Evolutionary conservation across 2,113 vertebrate species (phyloP), one percentile per base, ranked within the genome.

Genomic region (Mohoua ochrocephala): DNA sequence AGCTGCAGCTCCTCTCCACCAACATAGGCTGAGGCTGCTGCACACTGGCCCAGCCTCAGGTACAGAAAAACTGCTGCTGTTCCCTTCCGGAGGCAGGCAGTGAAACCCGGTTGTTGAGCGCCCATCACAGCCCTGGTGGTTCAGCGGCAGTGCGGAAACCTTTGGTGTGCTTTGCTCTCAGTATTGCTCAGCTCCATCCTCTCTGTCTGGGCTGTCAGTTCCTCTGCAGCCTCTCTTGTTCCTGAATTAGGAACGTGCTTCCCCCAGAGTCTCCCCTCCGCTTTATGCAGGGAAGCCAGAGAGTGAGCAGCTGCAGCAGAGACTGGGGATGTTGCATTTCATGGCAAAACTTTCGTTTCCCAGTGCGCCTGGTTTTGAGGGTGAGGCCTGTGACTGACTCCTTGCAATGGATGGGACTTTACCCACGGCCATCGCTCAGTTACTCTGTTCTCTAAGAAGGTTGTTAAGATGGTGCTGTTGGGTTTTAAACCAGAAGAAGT

Each of bases 91-190:
- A 39, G 27, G 39, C 17, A 31, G 54, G 42, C 30, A 42, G 67
- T 11, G 52, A 74, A 59, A 35, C 5, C 2, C 0, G 0, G 27
- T 0, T 0, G 27, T 17, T 64, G 37, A 28, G 67, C 0, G 0
- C 33, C 35, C 1, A 1, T 28, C 49, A 8, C 35, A 7, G 42
- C 15, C 47, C 18, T 0, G 0, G 47, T 45, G 50, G 76, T 71
- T 42, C 54, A 63, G 61, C 7, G 5, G 28, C 33, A 13, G 49
- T 0, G 0, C 6, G 2, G 60, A 53, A 90, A 41, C 27, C 70
- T 57, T 39, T 31, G 69, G 11, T 57, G 37, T 37, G 9, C 3
- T 53, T 53, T 61, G 20, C 16, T 61, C 64, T 85, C 45, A 7
- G 9, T 27, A 19, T 37, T 74, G 86, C 60, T 85, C 56, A 53